Percentiles rank a stretch among this genome's conserved stretches.
Evolutionary conservation across 2,797 vertebrate species (phyloP).

Genomic region (Adrianichthys oophorus): DNA sequence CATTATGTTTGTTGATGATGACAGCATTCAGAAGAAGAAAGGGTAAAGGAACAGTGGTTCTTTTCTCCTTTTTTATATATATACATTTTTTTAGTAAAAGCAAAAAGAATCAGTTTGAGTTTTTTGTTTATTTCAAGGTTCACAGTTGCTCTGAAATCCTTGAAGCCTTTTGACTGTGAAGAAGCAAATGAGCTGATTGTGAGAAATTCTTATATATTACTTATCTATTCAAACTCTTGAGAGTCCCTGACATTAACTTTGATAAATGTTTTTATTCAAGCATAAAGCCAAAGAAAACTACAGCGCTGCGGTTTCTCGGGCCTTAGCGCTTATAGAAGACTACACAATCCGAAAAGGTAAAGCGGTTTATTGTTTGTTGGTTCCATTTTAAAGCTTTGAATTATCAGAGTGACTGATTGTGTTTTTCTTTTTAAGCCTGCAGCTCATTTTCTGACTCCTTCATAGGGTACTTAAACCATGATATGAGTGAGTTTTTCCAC

Average conservation of each 20-base stretch:
- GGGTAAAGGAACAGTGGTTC: slow-evolving; percentile 60
- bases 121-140: slow-evolving; percentile 71
- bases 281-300: slow-evolving; percentile 80
- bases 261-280: slow-evolving; percentile 55
- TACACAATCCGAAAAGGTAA: slow-evolving; percentile 87
- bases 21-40: slow-evolving; percentile 63
- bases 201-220: slow-evolving; percentile 47
- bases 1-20: slow-evolving; percentile 84
- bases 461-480: slow-evolving; percentile 86
- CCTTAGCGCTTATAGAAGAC: slow-evolving; percentile 83
- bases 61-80: slow-evolving; percentile 4
- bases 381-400: background rate
- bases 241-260: background rate
- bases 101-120: background rate
- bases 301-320: slow-evolving; percentile 80
- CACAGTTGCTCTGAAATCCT: slow-evolving; percentile 76
- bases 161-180: slow-evolving; percentile 90
- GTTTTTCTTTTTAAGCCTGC: slow-evolving; percentile 75
- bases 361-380: background rate
- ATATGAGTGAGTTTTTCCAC: slow-evolving; percentile 86
- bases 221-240: background rate
- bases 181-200: slow-evolving; percentile 84
- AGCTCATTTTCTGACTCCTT: slow-evolving; percentile 89
- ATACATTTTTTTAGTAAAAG: background rate
- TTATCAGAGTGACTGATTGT: slow-evolving; percentile 6